These are phyloP conservation scores for Phytoseiulus persimilis DNA, from an alignment of 2,888 invertebrate species.

Conservation along the genomic window DNA sequence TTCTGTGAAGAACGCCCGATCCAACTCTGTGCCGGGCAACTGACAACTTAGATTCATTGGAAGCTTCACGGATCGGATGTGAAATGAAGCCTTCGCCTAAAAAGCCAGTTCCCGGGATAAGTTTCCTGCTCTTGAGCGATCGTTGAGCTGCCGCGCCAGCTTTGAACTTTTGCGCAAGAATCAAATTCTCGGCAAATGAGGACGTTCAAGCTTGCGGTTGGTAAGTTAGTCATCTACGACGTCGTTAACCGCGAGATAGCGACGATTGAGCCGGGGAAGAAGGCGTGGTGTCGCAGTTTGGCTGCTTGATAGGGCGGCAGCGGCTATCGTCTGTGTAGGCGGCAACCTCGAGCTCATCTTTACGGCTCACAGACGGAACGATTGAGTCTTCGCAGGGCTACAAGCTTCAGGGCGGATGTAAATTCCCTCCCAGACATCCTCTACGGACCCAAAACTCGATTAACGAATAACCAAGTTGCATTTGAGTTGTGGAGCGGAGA, in stretches of 20 bases:
- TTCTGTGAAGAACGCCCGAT: too few species aligned
- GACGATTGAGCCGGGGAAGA: not conserved
- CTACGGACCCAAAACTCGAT: too few species aligned
- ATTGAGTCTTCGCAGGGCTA: not conserved
- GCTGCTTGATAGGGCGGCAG: not conserved
- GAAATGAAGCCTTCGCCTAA: not conserved
- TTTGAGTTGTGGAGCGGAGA: too few species aligned
- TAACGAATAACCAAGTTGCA: too few species aligned
- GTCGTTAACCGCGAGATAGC: not conserved
- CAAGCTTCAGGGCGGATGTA: not conserved
- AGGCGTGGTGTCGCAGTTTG: not conserved
- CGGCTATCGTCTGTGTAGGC: not conserved
- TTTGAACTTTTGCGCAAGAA: not conserved
- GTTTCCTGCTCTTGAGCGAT: not conserved
- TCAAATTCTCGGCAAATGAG: not conserved
- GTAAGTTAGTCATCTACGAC: not conserved
- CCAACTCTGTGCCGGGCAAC: too few species aligned
- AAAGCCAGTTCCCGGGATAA: not conserved
- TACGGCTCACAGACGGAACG: not conserved
- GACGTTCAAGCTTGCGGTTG: not conserved
- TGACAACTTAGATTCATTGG: too few species aligned
- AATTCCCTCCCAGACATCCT: too few species aligned
- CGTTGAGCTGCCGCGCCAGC: not conserved
- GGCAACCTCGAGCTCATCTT: not conserved
- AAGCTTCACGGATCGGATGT: too few species aligned